phyloP scores from a whole-genome alignment of 2,797 vertebrate species.

The Siniperca undulata region DNA sequence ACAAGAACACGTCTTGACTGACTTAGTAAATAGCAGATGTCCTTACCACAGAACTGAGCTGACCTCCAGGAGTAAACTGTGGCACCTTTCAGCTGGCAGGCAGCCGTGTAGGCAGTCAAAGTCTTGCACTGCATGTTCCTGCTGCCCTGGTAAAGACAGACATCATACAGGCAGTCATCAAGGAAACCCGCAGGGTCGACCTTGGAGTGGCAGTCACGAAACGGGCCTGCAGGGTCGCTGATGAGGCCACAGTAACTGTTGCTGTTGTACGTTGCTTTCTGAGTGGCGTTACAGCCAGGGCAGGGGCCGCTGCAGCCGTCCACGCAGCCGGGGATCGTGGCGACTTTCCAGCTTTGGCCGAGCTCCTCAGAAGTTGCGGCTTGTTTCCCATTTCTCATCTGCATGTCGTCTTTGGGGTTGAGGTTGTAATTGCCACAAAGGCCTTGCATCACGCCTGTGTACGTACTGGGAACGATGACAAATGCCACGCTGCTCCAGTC shows the following conservation, averaged over 20 bases:
- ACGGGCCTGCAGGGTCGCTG: conserved; percentile 75
- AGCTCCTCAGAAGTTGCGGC: conserved; percentile 49
- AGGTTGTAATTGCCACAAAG: conserved; percentile 87
- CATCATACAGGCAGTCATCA: conserved; percentile 82
- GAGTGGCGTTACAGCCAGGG: conserved; percentile 57
- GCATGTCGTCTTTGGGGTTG: conserved; percentile 75
- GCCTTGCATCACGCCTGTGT: conserved; percentile 78
- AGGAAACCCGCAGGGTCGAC: conserved; percentile 76
- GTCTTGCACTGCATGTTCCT: conserved; percentile 74
- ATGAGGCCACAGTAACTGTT: conserved; percentile 82
- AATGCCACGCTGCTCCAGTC: conserved; percentile 80
- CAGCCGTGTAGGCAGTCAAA: conserved; percentile 78
- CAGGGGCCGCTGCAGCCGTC: conserved; percentile 75
- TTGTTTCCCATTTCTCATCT: neutral
- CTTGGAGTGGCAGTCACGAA: conserved; percentile 74
- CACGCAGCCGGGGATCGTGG: conserved; percentile 61
- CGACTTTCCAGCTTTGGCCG: conserved; percentile 83
- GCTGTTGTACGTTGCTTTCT: conserved; percentile 56
- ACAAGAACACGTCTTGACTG: neutral
- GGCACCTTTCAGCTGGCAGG: conserved; percentile 79
- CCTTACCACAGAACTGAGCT: conserved; percentile 83
- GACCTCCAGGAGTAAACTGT: conserved; percentile 81
- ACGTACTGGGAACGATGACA: conserved; percentile 75
- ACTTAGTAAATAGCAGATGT: neutral
- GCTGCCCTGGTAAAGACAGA: conserved; percentile 78